Base-by-base conservation (phyloP, 2,113 vertebrate genomes). In the Mellivora capensis region DNA sequence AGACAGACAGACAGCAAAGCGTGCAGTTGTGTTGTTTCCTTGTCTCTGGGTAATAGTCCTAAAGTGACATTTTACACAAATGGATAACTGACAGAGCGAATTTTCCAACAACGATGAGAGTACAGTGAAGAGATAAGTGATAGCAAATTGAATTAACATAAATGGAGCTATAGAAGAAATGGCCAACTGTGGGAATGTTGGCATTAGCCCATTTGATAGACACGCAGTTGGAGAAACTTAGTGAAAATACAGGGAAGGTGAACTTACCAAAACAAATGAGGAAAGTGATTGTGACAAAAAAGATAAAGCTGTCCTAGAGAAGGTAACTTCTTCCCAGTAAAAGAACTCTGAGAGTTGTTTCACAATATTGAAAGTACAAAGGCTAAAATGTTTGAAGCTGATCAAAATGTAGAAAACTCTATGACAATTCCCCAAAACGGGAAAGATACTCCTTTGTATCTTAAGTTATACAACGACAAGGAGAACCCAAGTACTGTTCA, bases 401-500 rank as follows among this genome's bases (percentile, higher is more conserved):
- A 90, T 81, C 34, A 96, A 93, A 96, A 87, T 76, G 87, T 90
- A 84, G 86, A 91, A 67, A 82, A n/a, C 20, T 15, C 17, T 18
- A 7, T 37, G n/a, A 61, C 25, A 90, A 90, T 69, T 89, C 31
- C 7, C 74, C 49, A 88, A 61, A 77, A 42, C n/a, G 81, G 49
- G 54, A 87, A 76, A 3, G 14, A 59, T 61, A 7, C 13, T n/a
- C 23, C 54, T 52, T 54, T 76, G 4, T 57, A 57, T 52, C 54
- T 91, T 44, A 81, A 88, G 21, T 91, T 85, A 83, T 17, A 67
- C 18, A n/a, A 27, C 5, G 69, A 92, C n/a, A 44, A 52, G 31
- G 52, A 87, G 54, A 97, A 52, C 49, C 13, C n/a, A 93, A 82
- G 18, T 7, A 31, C 17, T 54, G 0, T 49, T 94, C 34, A 92